Percentiles rank a stretch among this genome's conserved stretches.
These are phyloP conservation scores for Protomyctophum bolini DNA, from an alignment of 2,113 vertebrate genomes.

Conservation along the genomic window DNA sequence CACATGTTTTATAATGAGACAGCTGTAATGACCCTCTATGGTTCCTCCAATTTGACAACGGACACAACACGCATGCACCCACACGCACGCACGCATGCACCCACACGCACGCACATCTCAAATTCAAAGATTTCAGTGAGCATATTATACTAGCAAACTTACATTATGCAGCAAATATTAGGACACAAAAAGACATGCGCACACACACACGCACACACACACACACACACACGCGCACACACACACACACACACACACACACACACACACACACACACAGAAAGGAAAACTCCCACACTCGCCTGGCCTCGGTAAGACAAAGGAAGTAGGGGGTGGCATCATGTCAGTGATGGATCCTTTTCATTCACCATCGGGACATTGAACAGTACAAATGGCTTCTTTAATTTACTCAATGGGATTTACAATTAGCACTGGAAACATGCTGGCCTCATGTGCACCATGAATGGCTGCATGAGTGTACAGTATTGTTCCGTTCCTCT, in stretches of 20 bases:
- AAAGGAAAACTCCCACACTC: background rate
- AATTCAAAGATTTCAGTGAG: too few relatives aligned
- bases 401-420: slow-evolving; percentile 30
- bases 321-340: slow-evolving; percentile 1
- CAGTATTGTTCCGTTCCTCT: slow-evolving; percentile 22
- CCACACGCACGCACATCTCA: too few relatives aligned
- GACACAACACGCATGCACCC: background rate
- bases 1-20: slow-evolving; percentile 40
- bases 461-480: slow-evolving; percentile 20
- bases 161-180: too few relatives aligned
- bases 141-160: too few relatives aligned
- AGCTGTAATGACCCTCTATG: slow-evolving; percentile 11
- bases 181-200: background rate
- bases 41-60: background rate
- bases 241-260: background rate
- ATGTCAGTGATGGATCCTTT: slow-evolving; percentile 26
- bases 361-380: slow-evolving; percentile 23
- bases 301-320: background rate
- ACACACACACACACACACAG: slow-evolving; percentile 13
- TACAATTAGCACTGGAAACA: slow-evolving; percentile 23
- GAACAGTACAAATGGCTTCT: slow-evolving; percentile 29
- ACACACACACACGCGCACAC: background rate
- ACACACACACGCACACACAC: background rate
- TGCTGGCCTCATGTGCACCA: background rate
- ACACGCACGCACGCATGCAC: background rate